These are phyloP conservation scores for Leptinotarsa juncta DNA, from an alignment of 2,888 invertebrate species.

Conservation along the genomic window DNA sequence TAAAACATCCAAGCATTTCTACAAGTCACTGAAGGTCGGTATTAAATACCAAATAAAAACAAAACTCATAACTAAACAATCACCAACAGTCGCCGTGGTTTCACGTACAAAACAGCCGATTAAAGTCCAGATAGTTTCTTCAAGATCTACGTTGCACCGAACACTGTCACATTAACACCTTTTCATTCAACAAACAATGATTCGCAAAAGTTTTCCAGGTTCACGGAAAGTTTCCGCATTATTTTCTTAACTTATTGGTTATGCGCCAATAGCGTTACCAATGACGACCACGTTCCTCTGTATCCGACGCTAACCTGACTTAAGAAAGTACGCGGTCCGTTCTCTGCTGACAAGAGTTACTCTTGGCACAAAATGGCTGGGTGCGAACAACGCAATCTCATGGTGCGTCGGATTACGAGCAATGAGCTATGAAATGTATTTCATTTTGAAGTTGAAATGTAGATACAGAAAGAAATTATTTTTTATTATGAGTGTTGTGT, in stretches of 20 bases:
- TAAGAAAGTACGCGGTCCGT: slow-evolving; percentile 53
- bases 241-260: slow-evolving; percentile 37
- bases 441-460: no score
- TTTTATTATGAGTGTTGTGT: no score
- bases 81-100: slow-evolving; percentile 17
- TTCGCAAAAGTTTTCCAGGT: slow-evolving; percentile 1
- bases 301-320: slow-evolving; percentile 50
- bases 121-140: slow-evolving; percentile 3
- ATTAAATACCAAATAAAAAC: slow-evolving; percentile 25
- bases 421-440: not conserved
- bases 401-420: not conserved
- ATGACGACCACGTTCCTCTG: slow-evolving; percentile 39
- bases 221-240: slow-evolving; percentile 41
- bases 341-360: slow-evolving; percentile 41
- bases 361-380: slow-evolving; percentile 34
- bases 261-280: slow-evolving; percentile 42
- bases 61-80: slow-evolving; percentile 19
- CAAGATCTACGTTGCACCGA: slow-evolving; percentile 27
- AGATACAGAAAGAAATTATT: no score
- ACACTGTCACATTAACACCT: slow-evolving; percentile 10
- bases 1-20: slow-evolving; percentile 28
- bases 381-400: slow-evolving; percentile 30
- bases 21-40: slow-evolving; percentile 24
- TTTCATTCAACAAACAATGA: slow-evolving; percentile 10
- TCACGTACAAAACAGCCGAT: slow-evolving; percentile 21